Percentiles rank a stretch among this genome's conserved stretches.
Conservation (phyloP, 2,113 vertebrate genomes). For the Copsychus sechellarum region DNA sequence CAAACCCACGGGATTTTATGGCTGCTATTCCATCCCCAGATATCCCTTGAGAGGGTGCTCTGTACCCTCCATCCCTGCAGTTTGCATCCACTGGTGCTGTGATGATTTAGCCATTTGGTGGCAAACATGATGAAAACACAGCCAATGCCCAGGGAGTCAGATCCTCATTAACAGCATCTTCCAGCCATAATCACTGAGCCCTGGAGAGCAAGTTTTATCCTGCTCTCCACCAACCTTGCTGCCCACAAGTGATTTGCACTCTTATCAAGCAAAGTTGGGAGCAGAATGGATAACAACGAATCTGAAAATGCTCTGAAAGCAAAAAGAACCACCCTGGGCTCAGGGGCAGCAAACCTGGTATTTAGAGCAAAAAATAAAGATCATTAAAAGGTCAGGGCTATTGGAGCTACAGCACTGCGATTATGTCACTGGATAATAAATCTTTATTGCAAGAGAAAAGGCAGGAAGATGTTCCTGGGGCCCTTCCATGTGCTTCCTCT, state of each 20-base stretch:
- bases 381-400: neutral
- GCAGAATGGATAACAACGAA: slow-evolving; percentile 27
- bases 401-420: neutral
- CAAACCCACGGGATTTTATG: neutral
- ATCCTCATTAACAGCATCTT: slow-evolving; percentile 27
- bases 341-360: neutral
- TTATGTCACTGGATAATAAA: neutral
- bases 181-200: slow-evolving; percentile 6
- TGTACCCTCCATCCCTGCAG: neutral
- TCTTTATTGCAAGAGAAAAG: neutral
- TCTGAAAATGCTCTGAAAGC: neutral
- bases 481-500: neutral
- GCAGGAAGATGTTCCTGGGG: neutral
- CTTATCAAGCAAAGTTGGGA: slow-evolving; percentile 10
- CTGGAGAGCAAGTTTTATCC: slow-evolving; percentile 40
- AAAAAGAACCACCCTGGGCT: neutral
- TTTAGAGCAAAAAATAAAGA: neutral
- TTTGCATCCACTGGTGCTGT: neutral
- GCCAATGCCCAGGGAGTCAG: neutral
- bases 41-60: neutral
- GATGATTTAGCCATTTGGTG: neutral
- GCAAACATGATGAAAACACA: neutral
- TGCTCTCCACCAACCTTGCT: slow-evolving; percentile 26
- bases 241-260: slow-evolving; percentile 15
- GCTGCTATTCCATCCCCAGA: neutral